A percentile compares a stretch with the other conserved stretches of the same genome.
Evolutionary conservation across 2,888 invertebrate genomes (phyloP).

Genomic region (Agrotis puta): DNA sequence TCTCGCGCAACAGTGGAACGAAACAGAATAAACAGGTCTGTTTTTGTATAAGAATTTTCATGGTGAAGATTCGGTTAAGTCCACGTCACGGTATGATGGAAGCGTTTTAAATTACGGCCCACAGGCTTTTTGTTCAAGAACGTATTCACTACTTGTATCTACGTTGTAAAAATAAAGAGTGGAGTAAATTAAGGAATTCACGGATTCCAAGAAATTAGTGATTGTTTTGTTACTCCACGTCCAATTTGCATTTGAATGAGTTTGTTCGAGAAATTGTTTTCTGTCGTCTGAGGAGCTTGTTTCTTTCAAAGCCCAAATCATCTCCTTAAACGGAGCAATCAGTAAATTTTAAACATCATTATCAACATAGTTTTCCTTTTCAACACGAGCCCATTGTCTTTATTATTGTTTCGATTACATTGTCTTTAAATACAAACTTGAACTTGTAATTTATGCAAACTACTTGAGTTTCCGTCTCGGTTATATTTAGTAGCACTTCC

Average conservation of each 20-base stretch:
- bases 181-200: conserved; percentile 30
- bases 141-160: conserved; percentile 55
- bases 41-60: conserved; percentile 76
- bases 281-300: neutral
- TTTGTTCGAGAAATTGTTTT: neutral
- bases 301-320: conserved; percentile 3
- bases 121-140: conserved; percentile 59
- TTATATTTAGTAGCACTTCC: conserved; percentile 55
- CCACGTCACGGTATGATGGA: conserved; percentile 69
- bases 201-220: conserved; percentile 22
- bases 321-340: conserved; percentile 4
- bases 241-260: conserved; percentile 24
- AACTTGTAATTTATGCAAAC: conserved; percentile 58
- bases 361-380: neutral
- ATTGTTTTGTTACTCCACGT: conserved; percentile 7
- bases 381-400: conserved; percentile 27
- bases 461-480: conserved; percentile 49
- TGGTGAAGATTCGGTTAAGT: conserved; percentile 73
- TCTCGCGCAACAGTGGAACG: conserved; percentile 73
- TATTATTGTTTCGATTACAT: conserved; percentile 39
- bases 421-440: conserved; percentile 46
- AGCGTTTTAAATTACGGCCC: conserved; percentile 76
- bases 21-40: conserved; percentile 80
- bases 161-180: conserved; percentile 44
- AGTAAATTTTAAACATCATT: conserved; percentile 7